Evolutionary conservation across 2,113 vertebrate genomes (phyloP), one percentile per base, ranked within the genome.

Genomic region (Vimba vimba): DNA sequence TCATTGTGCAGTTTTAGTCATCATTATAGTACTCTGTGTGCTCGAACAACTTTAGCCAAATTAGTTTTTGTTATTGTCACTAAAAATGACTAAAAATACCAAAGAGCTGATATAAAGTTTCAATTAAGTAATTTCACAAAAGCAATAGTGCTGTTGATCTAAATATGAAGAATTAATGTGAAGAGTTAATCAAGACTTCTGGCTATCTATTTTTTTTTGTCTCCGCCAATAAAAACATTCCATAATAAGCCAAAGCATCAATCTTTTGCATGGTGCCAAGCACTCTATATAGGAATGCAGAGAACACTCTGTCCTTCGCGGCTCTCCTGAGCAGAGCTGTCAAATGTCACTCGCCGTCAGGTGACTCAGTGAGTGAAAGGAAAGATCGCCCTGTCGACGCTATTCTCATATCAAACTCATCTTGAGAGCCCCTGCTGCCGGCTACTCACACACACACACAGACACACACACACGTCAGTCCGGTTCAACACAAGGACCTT

Each of bases 341-440:
- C 86, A 85, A 82, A 83, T 85, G 87, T 79, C 85, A 86, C 81
- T 79, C 36, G 45, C 47, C 47, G 6, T 50, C 64, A 36, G 25
- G 47, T 36, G 82, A 76, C 13, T 45, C 78, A 39, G n/a, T 55
- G 85, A 87, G 76, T 10, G 60, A 82, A 79, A 30, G 55, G 64
- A 87, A 87, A 77, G 19, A 64, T 4, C 11, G 45, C 73, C 60
- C n/a, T 19, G 21, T 83, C 78, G 82, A 50, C 52, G 69, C 43
- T 86, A 25, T 86, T 85, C 82, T 88, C 66, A 80, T 86, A 85
- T 89, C 87, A 83, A 57, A 30, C 68, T 89, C 82, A 87, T 84
- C 85, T 85, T 66, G 86, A 87, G 59, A 27, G 73, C 82, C 77
- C 23, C 17, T 74, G 57, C 47, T 33, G 39, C 33, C 69, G 13